Evolutionary conservation across 1,140 invertebrate species (phyloP), one percentile per base, ranked within the genome.

Genomic region (Philopotamus ludificatus): DNA sequence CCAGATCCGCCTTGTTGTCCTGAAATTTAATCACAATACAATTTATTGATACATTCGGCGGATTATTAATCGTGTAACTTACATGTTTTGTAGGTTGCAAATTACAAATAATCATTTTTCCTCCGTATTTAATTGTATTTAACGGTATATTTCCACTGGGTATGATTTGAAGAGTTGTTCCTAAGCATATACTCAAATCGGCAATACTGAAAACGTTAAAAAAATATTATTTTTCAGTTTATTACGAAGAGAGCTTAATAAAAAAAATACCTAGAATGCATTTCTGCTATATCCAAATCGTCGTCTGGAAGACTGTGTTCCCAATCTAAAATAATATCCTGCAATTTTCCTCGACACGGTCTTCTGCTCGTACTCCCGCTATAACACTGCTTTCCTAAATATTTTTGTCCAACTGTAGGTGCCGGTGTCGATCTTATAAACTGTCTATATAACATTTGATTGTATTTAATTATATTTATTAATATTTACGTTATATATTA

Each of bases 261-360:
- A 41, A n/a, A 3, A 39, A 16, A 44, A 44, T 44, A 95, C 92
- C 86, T 90, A 45, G 94, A 93, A 82, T 97, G 88, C 79, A 90
- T 86, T 69, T 94, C 87, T 16, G 95, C 91, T 77, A 93, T 81
- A 47, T 90, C 82, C 15, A 98, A 81, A 76, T 99, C 97, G 74
- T 88, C 86, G 70, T 94, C 89, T 15, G 97, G 97, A 63, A 99
- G 82, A 77, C 89, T 89, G 74, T 95, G 90, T 75, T 99, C 97
- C 97, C 97, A 99, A 79, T 99, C 97, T n/a, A 99, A 81, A 61
- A 99, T 92, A 23, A 90, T 96, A 77, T 99, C 97, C 67, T 88
- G 77, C 45, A 98, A 79, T 65, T 89, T 87, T 21, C 97, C 96
- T 65, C 96, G 82, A 74, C 94, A 95, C 1, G 85, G 83, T 64